Evolutionary conservation across 2,113 vertebrate species (phyloP), one percentile per base, ranked within the genome.

Genomic region (Romanogobio albipinnatus): DNA sequence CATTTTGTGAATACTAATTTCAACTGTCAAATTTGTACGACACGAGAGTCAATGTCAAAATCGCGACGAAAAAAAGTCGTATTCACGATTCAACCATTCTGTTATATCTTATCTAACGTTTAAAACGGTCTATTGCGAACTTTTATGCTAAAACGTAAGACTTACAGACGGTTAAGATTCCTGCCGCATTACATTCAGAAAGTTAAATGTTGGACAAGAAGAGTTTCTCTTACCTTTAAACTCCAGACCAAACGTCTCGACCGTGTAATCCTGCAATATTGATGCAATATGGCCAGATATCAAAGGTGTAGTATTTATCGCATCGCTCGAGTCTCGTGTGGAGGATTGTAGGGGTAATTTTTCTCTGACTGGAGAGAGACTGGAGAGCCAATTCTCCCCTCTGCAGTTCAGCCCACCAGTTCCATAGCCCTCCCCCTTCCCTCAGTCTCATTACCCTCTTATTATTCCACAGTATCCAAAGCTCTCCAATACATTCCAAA

Each of bases 401-500:
- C 15, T 36, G 45, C 77, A 82, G 84, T 75, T 86, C 84, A 62
- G 70, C 68, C 78, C 78, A 66, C 84, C 78, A 9, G 62, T 39
- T 43, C 62, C 8, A 71, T 43, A 73, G 64, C 75, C 82, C 81
- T 70, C 29, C 82, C 75, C 82, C 53, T 74, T 59, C 11, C 76
- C 43, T 76, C 59, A 33, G 39, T 56, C 47, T 84, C 81, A 53
- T 84, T 83, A 24, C 6, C 77, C 56, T 49, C 68, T 81, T 73
- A 81, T 81, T 84, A 84, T 58, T 84, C 82, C 43, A 86, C 78
- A 75, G 39, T 24, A 85, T n/a, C 53, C 47, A 77, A 58, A 85
- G 3, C 73, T 33, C 62, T 81, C 17, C 26, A 81, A 66, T 33
- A 82, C 64, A 71, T 82, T 82, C 66, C 51, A 15, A 58, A 71